These are phyloP conservation scores for Sycobia sp. DNA, from an alignment of 1,140 invertebrate species.

Conservation along the genomic window DNA sequence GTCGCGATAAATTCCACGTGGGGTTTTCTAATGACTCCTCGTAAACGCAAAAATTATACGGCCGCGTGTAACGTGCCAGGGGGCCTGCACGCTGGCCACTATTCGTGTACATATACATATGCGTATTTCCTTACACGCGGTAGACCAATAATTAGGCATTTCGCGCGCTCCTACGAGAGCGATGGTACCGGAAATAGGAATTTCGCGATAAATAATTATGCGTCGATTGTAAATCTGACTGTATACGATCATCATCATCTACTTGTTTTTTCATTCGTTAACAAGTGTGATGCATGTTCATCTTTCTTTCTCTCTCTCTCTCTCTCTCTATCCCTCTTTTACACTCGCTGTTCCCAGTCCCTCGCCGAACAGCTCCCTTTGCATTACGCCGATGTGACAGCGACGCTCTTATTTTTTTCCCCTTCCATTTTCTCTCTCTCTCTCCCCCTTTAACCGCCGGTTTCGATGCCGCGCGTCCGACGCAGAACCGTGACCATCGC, in stretches of 20 bases:
- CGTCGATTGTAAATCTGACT: conserved; percentile 20
- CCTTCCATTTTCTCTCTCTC: too few relatives aligned
- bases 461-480: too few relatives aligned
- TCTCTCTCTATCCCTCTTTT: too few relatives aligned
- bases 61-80: too few relatives aligned
- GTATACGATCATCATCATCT: too few relatives aligned
- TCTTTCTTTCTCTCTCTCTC: conserved; percentile 7
- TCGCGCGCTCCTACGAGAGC: not conserved
- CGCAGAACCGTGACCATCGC: too few relatives aligned
- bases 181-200: conserved; percentile 25
- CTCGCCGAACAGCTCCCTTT: conserved; percentile 39
- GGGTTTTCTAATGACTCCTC: conserved; percentile 18
- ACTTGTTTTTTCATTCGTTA: too few relatives aligned
- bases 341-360: not conserved
- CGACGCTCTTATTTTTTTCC: conserved; percentile 46
- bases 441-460: too few relatives aligned
- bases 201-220: conserved; percentile 30
- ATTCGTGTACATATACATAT: too few relatives aligned
- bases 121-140: conserved; percentile 6
- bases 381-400: conserved; percentile 38
- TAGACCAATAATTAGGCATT: conserved; percentile 27
- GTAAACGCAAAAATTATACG: conserved; percentile 19
- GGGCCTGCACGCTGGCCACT: not conserved
- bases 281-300: too few relatives aligned
- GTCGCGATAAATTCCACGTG: conserved; percentile 17